phyloP scores from a whole-genome alignment of 2,888 invertebrate genomes.

The Polyploca ridens region DNA sequence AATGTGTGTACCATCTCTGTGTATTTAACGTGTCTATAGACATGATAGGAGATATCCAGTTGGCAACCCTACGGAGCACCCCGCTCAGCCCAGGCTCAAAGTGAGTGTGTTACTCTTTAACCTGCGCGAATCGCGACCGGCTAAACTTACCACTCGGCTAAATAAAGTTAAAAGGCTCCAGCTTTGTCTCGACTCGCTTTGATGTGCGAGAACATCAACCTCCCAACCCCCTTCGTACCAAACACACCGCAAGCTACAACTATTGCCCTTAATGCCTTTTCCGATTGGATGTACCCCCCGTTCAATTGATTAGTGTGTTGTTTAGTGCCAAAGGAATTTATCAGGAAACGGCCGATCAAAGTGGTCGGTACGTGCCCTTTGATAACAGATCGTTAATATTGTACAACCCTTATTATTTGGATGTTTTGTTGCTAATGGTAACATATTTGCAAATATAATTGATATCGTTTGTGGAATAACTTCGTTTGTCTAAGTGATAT shows the following conservation, averaged over 20 bases:
- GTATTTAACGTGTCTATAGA: too few relatives aligned
- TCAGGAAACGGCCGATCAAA: conserved; percentile 74
- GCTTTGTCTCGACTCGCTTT: conserved; percentile 83
- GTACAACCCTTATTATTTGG: conserved; percentile 66
- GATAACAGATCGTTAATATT: conserved; percentile 58
- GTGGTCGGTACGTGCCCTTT: conserved; percentile 55
- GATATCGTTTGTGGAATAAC: neutral
- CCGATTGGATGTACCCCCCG: conserved; percentile 68
- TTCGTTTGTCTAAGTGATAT: neutral
- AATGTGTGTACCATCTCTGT: neutral
- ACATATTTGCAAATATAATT: conserved; percentile 5
- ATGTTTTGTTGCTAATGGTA: conserved; percentile 40
- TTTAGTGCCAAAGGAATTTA: conserved; percentile 61
- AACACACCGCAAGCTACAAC: conserved; percentile 81
- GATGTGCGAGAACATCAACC: conserved; percentile 65
- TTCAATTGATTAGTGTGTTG: conserved; percentile 78
- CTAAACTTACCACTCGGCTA: conserved; percentile 85
- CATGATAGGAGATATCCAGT: neutral
- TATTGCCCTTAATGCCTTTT: conserved; percentile 82
- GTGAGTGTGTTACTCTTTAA: conserved; percentile 85
- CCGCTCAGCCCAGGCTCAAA: conserved; percentile 65
- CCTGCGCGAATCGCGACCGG: conserved; percentile 84
- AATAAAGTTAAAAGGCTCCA: conserved; percentile 85
- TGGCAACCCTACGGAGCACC: conserved; percentile 59
- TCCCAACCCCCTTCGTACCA: conserved; percentile 54